Percentiles rank a stretch among this genome's conserved stretches.
These are phyloP conservation scores for Burhinus bistriatus DNA, from an alignment of 2,113 vertebrate genomes.

Conservation along the genomic window DNA sequence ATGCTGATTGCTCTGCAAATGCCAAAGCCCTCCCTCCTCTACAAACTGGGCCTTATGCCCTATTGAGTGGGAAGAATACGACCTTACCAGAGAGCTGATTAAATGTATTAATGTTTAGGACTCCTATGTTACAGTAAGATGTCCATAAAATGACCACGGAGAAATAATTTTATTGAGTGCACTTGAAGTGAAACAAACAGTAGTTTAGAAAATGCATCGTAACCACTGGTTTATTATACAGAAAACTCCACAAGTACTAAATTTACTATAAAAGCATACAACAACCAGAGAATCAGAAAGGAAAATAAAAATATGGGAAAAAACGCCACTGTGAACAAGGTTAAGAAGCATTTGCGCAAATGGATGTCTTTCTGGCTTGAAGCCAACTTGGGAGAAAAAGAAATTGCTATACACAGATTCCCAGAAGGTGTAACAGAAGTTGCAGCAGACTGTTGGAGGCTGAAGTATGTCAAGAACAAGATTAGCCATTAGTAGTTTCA, in stretches of 20 bases:
- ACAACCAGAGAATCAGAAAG: neutral
- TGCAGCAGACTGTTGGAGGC: neutral
- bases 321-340: neutral
- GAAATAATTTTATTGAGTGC: neutral
- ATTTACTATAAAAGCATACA: neutral
- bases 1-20: neutral
- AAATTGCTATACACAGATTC: neutral
- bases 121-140: neutral
- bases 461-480: neutral
- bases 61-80: neutral
- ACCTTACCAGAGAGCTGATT: neutral
- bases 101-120: neutral
- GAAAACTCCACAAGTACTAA: neutral
- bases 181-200: neutral
- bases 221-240: neutral
- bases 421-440: neutral
- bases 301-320: neutral
- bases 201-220: neutral
- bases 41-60: neutral
- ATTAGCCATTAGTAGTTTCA: neutral
- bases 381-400: neutral
- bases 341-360: neutral
- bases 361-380: neutral
- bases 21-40: neutral
- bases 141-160: neutral